A percentile compares a stretch with the other conserved stretches of the same genome.
Conservation (phyloP, 2,888 invertebrate species). For the Tenthredo notha region DNA sequence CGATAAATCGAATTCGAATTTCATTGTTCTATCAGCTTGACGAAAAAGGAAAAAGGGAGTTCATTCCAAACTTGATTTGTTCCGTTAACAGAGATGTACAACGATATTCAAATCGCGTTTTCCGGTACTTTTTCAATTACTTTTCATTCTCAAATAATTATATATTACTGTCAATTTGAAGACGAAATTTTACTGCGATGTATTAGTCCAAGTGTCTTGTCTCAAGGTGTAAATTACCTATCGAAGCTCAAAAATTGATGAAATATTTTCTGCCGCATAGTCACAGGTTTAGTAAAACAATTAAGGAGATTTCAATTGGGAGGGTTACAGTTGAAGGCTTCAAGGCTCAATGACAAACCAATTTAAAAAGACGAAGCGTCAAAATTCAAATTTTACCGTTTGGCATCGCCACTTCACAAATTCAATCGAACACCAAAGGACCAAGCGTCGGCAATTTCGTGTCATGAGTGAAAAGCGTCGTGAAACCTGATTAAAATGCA, state of each 20-base stretch:
- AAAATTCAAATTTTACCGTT: slow-evolving; percentile 37
- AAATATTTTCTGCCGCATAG: background rate
- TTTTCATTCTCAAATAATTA: background rate
- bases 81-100: background rate
- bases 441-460: slow-evolving; percentile 39
- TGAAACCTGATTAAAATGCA: slow-evolving; percentile 42
- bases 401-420: background rate
- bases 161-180: background rate
- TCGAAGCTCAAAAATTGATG: background rate
- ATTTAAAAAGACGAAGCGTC: slow-evolving; percentile 16
- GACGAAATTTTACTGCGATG: background rate
- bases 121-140: background rate
- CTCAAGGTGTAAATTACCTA: too few species aligned
- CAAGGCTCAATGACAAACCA: background rate
- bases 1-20: background rate
- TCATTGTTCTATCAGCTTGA: background rate
- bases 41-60: background rate
- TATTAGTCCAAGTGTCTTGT: background rate
- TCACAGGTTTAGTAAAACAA: background rate
- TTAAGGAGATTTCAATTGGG: background rate
- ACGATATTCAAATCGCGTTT: background rate
- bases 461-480: slow-evolving; percentile 39
- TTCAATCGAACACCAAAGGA: slow-evolving; percentile 49
- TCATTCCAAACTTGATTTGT: background rate
- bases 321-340: background rate